These are phyloP conservation scores for Aspidapion aeneum DNA, from an alignment of 2,888 invertebrate species.

Conservation along the genomic window DNA sequence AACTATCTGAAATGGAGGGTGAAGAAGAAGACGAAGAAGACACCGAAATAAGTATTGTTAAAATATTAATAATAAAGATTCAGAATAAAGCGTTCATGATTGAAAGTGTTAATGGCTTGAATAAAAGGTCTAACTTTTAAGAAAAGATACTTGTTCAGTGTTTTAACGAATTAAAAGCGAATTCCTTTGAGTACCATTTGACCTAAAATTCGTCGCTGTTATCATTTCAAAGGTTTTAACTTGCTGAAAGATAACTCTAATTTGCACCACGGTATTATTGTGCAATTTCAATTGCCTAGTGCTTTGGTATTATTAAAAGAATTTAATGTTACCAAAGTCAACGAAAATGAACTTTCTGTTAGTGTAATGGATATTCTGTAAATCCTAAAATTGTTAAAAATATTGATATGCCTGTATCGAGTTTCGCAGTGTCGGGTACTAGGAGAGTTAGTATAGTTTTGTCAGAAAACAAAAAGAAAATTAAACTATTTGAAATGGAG, in stretches of 20 bases:
- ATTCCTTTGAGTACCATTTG: conserved; percentile 62
- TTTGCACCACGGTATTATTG: conserved; percentile 34
- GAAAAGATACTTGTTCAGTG: no score
- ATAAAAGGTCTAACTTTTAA: no score
- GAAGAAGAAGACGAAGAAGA: conserved; percentile 90
- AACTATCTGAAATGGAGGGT: conserved; percentile 89
- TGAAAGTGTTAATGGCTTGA: no score
- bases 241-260: conserved; percentile 55
- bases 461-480: conserved; percentile 73
- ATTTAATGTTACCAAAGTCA: conserved; percentile 27
- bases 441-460: conserved; percentile 81
- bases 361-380: conserved; percentile 56
- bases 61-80: conserved; percentile 24
- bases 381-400: conserved; percentile 55
- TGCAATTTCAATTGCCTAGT: conserved; percentile 35
- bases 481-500: conserved; percentile 89
- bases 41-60: conserved; percentile 45
- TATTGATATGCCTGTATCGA: conserved; percentile 63
- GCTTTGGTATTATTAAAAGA: conserved; percentile 39
- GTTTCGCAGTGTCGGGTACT: conserved; percentile 81
- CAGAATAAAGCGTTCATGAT: conserved; percentile 13
- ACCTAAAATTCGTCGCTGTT: conserved; percentile 57
- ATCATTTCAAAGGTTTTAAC: conserved; percentile 48
- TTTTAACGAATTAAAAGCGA: conserved; percentile 64
- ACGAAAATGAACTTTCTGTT: conserved; percentile 4